Evolutionary conservation across 2,797 vertebrate genomes (phyloP), one percentile per base, ranked within the genome.

Genomic region (Glossophaga mutica): DNA sequence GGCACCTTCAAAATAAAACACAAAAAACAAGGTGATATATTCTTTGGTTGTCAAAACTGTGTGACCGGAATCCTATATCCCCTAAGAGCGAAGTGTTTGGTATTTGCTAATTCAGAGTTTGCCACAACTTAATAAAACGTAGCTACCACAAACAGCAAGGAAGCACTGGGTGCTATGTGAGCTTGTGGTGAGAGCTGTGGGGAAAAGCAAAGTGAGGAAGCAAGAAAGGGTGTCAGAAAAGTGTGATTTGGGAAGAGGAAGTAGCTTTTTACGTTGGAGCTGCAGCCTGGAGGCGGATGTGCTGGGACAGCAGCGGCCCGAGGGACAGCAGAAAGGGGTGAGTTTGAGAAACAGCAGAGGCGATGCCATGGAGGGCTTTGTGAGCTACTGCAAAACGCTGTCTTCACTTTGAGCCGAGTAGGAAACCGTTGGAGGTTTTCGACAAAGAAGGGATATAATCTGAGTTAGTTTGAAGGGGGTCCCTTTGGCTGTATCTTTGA

Each of bases 311-410:
- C 5, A 37, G 3, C 26, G 18, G 16, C 77, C 5, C 18, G 16
- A 37, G 9, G 42, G 8, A 6, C 32, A 22, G 19, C 0, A 46
- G 26, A 52, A 74, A 55, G n/a, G 19, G n/a, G 29, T 9, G 22
- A 82, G 19, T 8, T 6, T 59, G 68, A 87, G 71, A 71, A 73
- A 70, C 12, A 14, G 32, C 1, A 21, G 68, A 55, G n/a, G 1
- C 0, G 1, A 2, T 0, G 0, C 3, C 34, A 32, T 0, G 24
- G 9, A 62, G 71, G 21, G 18, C 29, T 48, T 87, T 29, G 22
- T 18, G 15, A 55, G 67, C 22, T 44, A 8, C 15, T 11, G 14
- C 4, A 7, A 70, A 16, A 39, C 10, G 10, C 29, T 32, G 21
- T 5, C 57, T 94, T 86, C 70, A n/a, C 42, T 59, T 9, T 24